Conservation (phyloP, 2,888 invertebrate genomes). For the Xanthorhoe designata region DNA sequence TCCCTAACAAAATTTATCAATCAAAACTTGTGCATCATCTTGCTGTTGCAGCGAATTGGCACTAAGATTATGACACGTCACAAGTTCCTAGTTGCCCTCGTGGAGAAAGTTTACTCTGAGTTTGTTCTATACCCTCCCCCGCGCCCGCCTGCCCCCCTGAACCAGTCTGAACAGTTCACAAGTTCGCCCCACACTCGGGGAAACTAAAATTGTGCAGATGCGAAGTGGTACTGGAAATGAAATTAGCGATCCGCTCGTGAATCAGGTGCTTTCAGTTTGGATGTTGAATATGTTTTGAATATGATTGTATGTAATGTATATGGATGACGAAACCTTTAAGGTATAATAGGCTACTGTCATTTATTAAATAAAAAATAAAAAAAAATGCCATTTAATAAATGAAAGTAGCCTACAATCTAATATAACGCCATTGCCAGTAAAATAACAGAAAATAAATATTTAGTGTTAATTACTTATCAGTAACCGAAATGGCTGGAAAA, state of each 20-base stretch:
- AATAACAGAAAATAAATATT: too few species aligned
- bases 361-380: too few species aligned
- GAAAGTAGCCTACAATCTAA: too few species aligned
- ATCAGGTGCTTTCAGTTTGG: slow-evolving; percentile 24
- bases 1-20: slow-evolving; percentile 1
- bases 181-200: slow-evolving; percentile 54
- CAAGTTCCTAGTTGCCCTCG: slow-evolving; percentile 67
- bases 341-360: neutral
- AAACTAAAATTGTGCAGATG: slow-evolving; percentile 56
- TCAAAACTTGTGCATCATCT: slow-evolving; percentile 18
- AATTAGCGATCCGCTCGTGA: slow-evolving; percentile 24
- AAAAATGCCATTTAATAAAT: too few species aligned
- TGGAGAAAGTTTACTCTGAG: slow-evolving; percentile 67
- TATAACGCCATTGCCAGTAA: too few species aligned
- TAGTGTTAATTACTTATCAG: too few species aligned
- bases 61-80: slow-evolving; percentile 69
- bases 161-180: slow-evolving; percentile 66
- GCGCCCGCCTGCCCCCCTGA: slow-evolving; percentile 43
- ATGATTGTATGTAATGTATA: too few species aligned
- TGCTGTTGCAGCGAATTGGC: slow-evolving; percentile 49
- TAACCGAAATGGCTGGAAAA: too few species aligned
- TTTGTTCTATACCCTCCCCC: slow-evolving; percentile 47
- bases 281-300: slow-evolving; percentile 8
- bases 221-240: slow-evolving; percentile 52
- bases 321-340: neutral